phyloP scores from a whole-genome alignment of 2,888 invertebrate genomes.

The Artemia sp. region DNA sequence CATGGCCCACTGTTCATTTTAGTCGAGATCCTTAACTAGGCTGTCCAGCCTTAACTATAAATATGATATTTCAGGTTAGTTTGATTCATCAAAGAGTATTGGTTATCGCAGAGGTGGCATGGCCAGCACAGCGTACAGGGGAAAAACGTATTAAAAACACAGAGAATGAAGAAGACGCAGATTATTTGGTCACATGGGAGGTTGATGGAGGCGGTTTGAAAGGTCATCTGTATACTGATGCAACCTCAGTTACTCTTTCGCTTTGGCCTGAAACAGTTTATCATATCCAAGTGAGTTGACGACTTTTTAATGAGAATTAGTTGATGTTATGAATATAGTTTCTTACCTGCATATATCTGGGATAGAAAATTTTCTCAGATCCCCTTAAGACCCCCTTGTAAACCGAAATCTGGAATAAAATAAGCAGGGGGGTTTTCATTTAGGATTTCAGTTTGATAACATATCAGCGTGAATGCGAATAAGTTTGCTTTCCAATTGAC shows the following conservation, averaged over 20 bases:
- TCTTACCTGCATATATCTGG: background rate
- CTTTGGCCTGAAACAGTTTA: constrained; percentile 64
- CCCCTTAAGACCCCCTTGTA: too few relatives aligned
- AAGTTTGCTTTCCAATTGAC: too few relatives aligned
- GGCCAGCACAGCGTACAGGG: constrained; percentile 39
- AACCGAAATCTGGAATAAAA: too few relatives aligned
- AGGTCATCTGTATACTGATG: constrained; percentile 62
- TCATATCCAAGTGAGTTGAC: constrained; percentile 49
- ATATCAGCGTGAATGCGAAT: too few relatives aligned
- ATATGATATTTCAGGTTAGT: constrained; percentile 37
- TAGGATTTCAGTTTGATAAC: too few relatives aligned
- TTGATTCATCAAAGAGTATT: constrained; percentile 51
- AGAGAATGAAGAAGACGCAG: constrained; percentile 30
- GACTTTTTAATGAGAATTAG: constrained; percentile 3
- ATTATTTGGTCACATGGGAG: constrained; percentile 67
- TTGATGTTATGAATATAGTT: background rate
- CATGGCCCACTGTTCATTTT: too few relatives aligned
- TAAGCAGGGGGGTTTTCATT: too few relatives aligned
- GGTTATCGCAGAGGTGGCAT: constrained; percentile 50
- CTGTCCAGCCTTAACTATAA: too few relatives aligned
- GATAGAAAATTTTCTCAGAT: too few relatives aligned
- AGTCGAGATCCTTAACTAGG: too few relatives aligned
- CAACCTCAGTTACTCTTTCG: constrained; percentile 56
- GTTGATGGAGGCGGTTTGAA: constrained; percentile 61
- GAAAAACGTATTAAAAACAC: constrained; percentile 36